Evolutionary conservation across 2,113 vertebrate genomes (phyloP).

Genomic region (Ardeotis arabs): DNA sequence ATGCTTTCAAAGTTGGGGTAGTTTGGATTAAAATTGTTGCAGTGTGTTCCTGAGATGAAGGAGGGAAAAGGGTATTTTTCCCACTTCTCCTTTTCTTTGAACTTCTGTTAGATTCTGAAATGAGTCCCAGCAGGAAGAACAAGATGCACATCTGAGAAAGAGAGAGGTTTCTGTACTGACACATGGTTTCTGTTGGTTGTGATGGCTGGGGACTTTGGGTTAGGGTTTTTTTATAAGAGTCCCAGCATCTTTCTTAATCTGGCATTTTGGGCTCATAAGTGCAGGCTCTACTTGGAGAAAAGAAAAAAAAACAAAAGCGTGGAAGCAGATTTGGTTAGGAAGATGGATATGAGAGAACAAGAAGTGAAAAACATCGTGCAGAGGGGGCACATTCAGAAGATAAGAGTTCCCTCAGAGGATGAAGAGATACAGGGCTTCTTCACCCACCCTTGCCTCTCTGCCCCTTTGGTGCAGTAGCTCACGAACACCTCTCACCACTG

Average conservation of each 20-base stretch:
- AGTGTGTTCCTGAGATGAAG: not conserved
- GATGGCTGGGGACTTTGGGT: not conserved
- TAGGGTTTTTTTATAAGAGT: not conserved
- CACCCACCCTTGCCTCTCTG: not conserved
- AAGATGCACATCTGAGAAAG: not conserved
- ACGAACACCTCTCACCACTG: not conserved
- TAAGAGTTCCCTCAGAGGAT: not conserved
- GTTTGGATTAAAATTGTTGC: not conserved
- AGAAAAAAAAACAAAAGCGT: not conserved
- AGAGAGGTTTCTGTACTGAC: not conserved
- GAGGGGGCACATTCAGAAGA: not conserved
- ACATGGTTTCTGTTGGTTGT: not conserved
- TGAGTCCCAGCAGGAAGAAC: not conserved
- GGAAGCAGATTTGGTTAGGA: not conserved
- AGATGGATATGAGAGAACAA: not conserved
- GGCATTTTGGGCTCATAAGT: not conserved
- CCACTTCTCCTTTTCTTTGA: not conserved
- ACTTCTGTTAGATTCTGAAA: not conserved
- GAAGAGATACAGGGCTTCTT: not conserved
- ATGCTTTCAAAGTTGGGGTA: not conserved
- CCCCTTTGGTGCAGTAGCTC: not conserved
- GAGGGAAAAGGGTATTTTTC: not conserved
- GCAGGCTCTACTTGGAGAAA: not conserved
- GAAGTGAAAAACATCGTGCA: not conserved
- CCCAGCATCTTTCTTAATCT: not conserved